Base-by-base conservation (phyloP, 2,888 invertebrate species). In the Amiota mariae region DNA sequence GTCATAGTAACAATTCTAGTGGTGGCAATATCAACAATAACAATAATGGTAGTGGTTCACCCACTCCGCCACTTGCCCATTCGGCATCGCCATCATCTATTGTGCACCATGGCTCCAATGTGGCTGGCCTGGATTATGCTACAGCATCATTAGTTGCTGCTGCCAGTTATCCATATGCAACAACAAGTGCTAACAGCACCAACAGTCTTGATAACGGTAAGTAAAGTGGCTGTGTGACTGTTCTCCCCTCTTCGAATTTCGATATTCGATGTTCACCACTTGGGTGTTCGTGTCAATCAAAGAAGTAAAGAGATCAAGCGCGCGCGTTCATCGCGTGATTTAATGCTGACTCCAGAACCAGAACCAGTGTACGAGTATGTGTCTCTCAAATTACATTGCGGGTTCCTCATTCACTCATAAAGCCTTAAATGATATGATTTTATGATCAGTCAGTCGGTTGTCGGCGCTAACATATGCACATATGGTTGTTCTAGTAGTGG, bases 181-280 rank as follows among this genome's bases (percentile, higher is more conserved):
- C 82, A 80, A 80, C 81, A 81, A 80, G 80, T 51, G 59, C 59
- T 9, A 20, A 10, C 11, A 15, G 10, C 15, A 20, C 59, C 9
- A 78, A 76, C 73, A 78, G 81, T 75, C 78, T 89, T 81, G 90
- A 90, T 79, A 88, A 87, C 80, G 89, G 90, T 89, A 87, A 89
- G 90, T 87, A 80, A 36, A 54, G 46, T 71, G 66, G 36, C 36
- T 36, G 36, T 36, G 36, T 36, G 36, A 36, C 6, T 36, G 36
- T 36, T 24, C 36, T 36, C 36, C 36, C 54, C 57, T 57, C 71
- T 15, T 51, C 13, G 11, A 12, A n/a, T 68, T 0, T 36, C 36
- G n/a, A 36, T 36, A 36, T 6, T 36, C 36, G 6, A 6, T 70
- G 68, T 20, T 70, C 67, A 12, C 67, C 46, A 20, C 78, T 66